Evolutionary conservation across 2,888 invertebrate genomes (phyloP), one percentile per base, ranked within the genome.

Genomic region (Hylaea fasciaria): DNA sequence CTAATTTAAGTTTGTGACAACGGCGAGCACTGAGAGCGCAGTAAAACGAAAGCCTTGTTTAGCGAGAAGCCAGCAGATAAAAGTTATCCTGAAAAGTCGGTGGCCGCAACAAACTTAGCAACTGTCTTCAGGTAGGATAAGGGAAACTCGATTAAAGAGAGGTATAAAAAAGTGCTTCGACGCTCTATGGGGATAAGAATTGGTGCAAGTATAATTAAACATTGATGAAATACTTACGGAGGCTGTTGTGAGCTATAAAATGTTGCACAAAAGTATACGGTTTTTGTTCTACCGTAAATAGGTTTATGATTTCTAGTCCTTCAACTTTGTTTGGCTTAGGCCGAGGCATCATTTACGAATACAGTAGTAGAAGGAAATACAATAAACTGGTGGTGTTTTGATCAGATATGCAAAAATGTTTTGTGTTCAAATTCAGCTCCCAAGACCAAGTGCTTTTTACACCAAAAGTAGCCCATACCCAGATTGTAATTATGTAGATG

Each of bases 81-180:
- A 87, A 87, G 82, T 85, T 86, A 82, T 83, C 83, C 79, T 75
- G 78, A 74, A 78, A 83, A 83, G 79, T 85, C 78, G 70, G 70
- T 71, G 70, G 71, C 85, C 82, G 73, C 85, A 82, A 83, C 86
- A 82, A 87, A 89, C 83, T 87, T 86, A 70, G 71, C 74, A 76
- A 85, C 85, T 81, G 85, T 85, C 83, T 85, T 81, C 85, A 85
- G 87, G 86, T 87, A 71, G 82, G 83, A 85, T 84, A 84, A 84
- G 78, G 77, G 70, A 85, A 89, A 86, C 83, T 87, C 85, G 82
- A 86, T 87, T 87, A 87, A 83, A 81, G 62, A 72, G 80, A 81
- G 75, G 47, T 56, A 73, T 78, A 82, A 84, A 87, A 87, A 86
- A 85, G 87, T 48, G 61, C 55, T 43, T 54, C 54, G 41, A 9